Evolutionary conservation across 2,113 vertebrate species (phyloP).

Genomic region (Tychaedon coryphoeus): DNA sequence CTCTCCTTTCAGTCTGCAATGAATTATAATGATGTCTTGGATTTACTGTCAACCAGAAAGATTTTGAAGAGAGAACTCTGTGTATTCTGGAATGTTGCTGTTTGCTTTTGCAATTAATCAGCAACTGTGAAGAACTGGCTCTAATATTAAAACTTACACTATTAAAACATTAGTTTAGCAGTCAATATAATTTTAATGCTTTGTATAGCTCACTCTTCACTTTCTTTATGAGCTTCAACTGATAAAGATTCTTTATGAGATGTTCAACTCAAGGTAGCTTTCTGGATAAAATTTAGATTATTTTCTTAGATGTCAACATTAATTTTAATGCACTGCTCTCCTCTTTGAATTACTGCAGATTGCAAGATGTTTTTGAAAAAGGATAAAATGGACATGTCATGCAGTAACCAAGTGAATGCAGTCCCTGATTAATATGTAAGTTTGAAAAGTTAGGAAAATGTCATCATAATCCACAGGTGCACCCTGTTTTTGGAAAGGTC

Average conservation of each 20-base stretch:
- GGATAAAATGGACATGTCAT: constrained; percentile 61
- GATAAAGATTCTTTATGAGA: neutral
- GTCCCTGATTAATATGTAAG: constrained; percentile 74
- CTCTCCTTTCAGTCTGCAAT: neutral
- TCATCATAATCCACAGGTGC: constrained; percentile 48
- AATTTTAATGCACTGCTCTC: neutral
- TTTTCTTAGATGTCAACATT: constrained; percentile 28
- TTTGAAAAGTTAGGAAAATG: constrained; percentile 66
- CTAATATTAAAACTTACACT: neutral
- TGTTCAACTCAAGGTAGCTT: neutral
- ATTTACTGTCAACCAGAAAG: neutral
- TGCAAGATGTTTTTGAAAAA: constrained; percentile 47
- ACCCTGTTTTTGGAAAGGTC: neutral
- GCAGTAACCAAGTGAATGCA: constrained; percentile 71
- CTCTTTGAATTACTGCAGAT: constrained; percentile 34
- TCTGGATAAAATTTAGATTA: constrained; percentile 1
- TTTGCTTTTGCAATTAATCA: neutral
- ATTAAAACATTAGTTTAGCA: neutral
- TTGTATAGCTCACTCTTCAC: neutral
- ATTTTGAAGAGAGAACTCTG: neutral
- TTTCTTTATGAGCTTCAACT: neutral
- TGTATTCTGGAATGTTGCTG: neutral
- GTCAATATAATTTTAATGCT: neutral
- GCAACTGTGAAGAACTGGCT: neutral
- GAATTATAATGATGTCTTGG: neutral